A percentile compares a stretch with the other conserved stretches of the same genome.
Evolutionary conservation across 2,113 vertebrate genomes (phyloP).

Genomic region (Phycodurus eques): DNA sequence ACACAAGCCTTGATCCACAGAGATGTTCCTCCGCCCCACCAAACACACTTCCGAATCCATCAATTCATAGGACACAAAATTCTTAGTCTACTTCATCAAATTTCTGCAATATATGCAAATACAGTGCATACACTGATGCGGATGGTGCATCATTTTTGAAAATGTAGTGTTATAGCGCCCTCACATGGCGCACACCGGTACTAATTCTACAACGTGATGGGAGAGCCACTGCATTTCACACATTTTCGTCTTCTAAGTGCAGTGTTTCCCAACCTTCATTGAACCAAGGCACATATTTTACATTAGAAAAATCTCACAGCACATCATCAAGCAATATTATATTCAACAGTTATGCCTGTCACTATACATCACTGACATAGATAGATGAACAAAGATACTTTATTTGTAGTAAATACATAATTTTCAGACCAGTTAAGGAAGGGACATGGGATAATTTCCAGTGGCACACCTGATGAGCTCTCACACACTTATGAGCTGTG

Average conservation of each 20-base stretch:
- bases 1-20: no score
- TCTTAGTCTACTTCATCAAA: not conserved
- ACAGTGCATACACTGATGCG: not conserved
- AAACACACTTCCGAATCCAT: not conserved
- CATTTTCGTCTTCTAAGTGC: not conserved
- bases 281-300: not conserved
- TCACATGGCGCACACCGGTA: slow-evolving; percentile 11
- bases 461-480: not conserved
- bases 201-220: not conserved
- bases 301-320: not conserved
- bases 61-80: not conserved
- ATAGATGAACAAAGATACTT: not conserved
- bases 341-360: no score
- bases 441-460: no score
- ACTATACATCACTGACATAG: not conserved
- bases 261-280: not conserved
- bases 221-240: not conserved
- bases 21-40: not conserved
- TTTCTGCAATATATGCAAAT: not conserved
- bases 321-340: not conserved
- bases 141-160: not conserved
- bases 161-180: slow-evolving; percentile 38
- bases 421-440: not conserved
- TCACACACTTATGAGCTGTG: not conserved
- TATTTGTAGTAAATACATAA: not conserved